These are phyloP conservation scores for Cyprinodon diabolis DNA, from an alignment of 2,797 vertebrate species.

Conservation along the genomic window DNA sequence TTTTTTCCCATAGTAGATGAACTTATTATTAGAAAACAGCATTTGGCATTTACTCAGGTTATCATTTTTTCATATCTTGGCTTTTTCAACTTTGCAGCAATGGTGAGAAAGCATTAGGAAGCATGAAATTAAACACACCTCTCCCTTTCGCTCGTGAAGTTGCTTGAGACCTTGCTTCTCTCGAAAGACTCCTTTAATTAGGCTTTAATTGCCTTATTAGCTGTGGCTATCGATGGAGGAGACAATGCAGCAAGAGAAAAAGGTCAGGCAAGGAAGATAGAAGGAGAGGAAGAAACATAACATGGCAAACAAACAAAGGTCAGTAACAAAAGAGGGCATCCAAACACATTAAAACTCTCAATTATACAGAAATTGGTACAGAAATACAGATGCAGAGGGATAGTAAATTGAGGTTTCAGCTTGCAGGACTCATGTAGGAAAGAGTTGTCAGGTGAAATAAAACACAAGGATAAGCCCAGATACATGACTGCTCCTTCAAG, in stretches of 20 bases:
- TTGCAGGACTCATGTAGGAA: slow-evolving; percentile 39
- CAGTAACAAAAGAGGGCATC: slow-evolving; percentile 11
- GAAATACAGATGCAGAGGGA: slow-evolving; percentile 11
- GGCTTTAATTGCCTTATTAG: slow-evolving; percentile 83
- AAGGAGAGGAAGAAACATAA: slow-evolving; percentile 33
- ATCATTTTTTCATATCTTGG: slow-evolving; percentile 20
- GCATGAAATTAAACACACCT: slow-evolving; percentile 48
- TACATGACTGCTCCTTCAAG: slow-evolving; percentile 54
- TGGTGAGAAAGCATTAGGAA: slow-evolving; percentile 33
- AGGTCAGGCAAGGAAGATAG: slow-evolving; percentile 48
- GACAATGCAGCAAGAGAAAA: slow-evolving; percentile 48
- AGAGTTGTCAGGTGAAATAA: slow-evolving; percentile 56
- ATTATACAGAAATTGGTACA: neutral
- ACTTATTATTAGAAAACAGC: slow-evolving; percentile 12
- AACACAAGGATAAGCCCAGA: slow-evolving; percentile 49
- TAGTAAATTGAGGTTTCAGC: slow-evolving; percentile 11
- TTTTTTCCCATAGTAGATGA: neutral
- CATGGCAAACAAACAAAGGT: slow-evolving; percentile 43
- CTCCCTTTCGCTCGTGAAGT: slow-evolving; percentile 52
- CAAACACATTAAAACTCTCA: slow-evolving; percentile 5
- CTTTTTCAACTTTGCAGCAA: slow-evolving; percentile 26
- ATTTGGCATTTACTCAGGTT: too few species aligned
- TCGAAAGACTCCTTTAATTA: slow-evolving; percentile 81
- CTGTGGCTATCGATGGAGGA: slow-evolving; percentile 67
- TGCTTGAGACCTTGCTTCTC: slow-evolving; percentile 65